A percentile compares a stretch with the other conserved stretches of the same genome.
Evolutionary conservation across 2,888 invertebrate genomes (phyloP).

Genomic region (Orchesella flavescens): DNA sequence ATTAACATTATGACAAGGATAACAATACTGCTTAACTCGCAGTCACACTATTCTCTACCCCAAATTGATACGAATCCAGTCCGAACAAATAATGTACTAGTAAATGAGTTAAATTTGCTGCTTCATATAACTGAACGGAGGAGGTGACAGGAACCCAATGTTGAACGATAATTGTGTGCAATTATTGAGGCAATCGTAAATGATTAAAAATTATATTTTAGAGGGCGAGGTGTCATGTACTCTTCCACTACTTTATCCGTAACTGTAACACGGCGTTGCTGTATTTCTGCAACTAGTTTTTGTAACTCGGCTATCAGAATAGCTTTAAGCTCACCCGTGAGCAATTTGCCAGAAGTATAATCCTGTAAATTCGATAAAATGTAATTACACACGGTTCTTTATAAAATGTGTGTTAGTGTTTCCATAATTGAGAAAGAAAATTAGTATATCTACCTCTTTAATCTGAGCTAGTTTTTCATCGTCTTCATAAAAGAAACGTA

Average conservation of each 20-base stretch:
- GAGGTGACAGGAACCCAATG: neutral
- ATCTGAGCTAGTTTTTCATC: conserved; percentile 88
- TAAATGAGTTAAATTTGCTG: too few relatives aligned
- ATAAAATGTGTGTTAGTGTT: neutral
- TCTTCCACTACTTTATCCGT: conserved; percentile 88
- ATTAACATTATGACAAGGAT: conserved; percentile 21
- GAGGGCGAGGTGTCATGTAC: conserved; percentile 89
- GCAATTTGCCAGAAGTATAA: conserved; percentile 88
- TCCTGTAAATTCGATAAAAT: conserved; percentile 76
- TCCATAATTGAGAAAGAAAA: neutral
- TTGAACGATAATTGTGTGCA: neutral
- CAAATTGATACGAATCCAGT: neutral
- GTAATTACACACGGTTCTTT: neutral
- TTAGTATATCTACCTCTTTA: conserved; percentile 75
- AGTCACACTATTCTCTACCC: neutral
- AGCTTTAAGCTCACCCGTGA: conserved; percentile 96
- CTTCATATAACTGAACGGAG: neutral
- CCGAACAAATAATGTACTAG: neutral
- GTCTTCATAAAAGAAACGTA: conserved; percentile 95
- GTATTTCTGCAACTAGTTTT: conserved; percentile 87
- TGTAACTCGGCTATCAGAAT: conserved; percentile 87
- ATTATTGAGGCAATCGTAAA: neutral
- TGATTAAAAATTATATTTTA: conserved; percentile 77
- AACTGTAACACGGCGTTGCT: conserved; percentile 84
- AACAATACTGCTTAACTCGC: conserved; percentile 25